These are phyloP conservation scores for Lycodopsis pacificus DNA, from an alignment of 2,797 vertebrate species.

Conservation along the genomic window DNA sequence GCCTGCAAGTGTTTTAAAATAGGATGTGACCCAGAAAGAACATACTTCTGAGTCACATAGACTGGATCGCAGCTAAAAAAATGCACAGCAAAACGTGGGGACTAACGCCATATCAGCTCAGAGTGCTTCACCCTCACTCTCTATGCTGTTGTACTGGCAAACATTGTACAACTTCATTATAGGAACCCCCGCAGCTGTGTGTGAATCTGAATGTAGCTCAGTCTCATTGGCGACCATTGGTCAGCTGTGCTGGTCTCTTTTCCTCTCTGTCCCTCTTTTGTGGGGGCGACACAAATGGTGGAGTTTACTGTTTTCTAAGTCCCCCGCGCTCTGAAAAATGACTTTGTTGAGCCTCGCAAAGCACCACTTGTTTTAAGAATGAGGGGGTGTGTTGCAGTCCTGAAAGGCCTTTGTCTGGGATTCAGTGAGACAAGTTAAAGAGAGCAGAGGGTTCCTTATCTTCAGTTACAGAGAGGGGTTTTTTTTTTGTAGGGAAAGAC, in stretches of 20 bases:
- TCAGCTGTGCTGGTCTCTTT: conserved; percentile 39
- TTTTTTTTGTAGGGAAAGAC: conserved; percentile 45
- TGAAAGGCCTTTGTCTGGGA: conserved; percentile 63
- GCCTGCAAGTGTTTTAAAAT: conserved; percentile 22
- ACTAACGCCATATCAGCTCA: conserved; percentile 10
- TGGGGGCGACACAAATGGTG: conserved; percentile 42
- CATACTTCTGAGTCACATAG: conserved; percentile 10
- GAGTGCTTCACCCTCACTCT: conserved; percentile 2
- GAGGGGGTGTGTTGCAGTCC: conserved; percentile 48
- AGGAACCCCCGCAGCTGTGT: conserved; percentile 46
- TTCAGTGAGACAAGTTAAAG: conserved; percentile 56
- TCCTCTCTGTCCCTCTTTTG: conserved; percentile 51
- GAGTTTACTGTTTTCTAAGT: conserved; percentile 47
- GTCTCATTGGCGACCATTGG: conserved; percentile 50
- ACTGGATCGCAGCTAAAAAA: conserved; percentile 4
- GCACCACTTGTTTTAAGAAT: conserved; percentile 60
- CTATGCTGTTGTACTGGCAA: not conserved
- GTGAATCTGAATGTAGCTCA: conserved; percentile 80
- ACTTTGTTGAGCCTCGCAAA: conserved; percentile 53
- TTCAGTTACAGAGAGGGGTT: conserved; percentile 23
- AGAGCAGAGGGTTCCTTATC: conserved; percentile 40
- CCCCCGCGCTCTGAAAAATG: conserved; percentile 38
- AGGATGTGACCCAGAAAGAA: conserved; percentile 3
- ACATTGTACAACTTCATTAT: conserved; percentile 38
- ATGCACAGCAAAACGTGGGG: conserved; percentile 13